Conservation (phyloP, 2,113 vertebrate genomes). For the Ptychochromis oligacanthus region DNA sequence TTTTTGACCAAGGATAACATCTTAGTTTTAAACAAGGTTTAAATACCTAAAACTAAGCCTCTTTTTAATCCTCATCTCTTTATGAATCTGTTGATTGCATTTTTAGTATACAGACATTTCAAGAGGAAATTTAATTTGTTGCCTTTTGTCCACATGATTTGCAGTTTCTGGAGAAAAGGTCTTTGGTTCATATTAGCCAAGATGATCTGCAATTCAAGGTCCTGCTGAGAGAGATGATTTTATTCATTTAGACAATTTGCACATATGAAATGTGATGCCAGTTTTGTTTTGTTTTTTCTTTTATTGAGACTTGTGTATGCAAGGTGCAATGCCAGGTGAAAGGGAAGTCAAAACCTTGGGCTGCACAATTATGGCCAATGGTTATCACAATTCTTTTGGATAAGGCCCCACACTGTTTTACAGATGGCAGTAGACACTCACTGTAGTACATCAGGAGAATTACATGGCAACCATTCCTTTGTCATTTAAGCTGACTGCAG, state of each 20-base stretch:
- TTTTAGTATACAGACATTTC: background rate
- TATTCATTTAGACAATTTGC: background rate
- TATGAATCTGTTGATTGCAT: background rate
- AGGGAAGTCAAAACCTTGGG: too few relatives aligned
- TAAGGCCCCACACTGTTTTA: background rate
- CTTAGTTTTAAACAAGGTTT: background rate
- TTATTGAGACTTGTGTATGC: too few relatives aligned
- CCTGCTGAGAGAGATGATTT: fast-evolving
- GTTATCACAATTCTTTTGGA: too few relatives aligned
- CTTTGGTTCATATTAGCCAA: too few relatives aligned
- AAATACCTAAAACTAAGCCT: background rate
- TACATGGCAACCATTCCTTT: background rate
- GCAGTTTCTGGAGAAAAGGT: too few relatives aligned
- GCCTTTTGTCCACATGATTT: background rate
- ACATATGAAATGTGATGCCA: background rate
- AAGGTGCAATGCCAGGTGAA: too few relatives aligned
- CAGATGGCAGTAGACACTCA: background rate
- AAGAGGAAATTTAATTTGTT: background rate
- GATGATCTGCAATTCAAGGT: background rate
- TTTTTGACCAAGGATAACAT: background rate
- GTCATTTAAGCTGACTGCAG: background rate
- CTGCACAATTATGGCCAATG: too few relatives aligned
- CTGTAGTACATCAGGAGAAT: background rate
- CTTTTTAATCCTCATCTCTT: background rate
- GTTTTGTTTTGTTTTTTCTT: background rate